Percentiles rank a stretch among this genome's conserved stretches.
phyloP scores from a whole-genome alignment of 53 echinoderm and acorn worm species.

The Stichopus horrens region DNA sequence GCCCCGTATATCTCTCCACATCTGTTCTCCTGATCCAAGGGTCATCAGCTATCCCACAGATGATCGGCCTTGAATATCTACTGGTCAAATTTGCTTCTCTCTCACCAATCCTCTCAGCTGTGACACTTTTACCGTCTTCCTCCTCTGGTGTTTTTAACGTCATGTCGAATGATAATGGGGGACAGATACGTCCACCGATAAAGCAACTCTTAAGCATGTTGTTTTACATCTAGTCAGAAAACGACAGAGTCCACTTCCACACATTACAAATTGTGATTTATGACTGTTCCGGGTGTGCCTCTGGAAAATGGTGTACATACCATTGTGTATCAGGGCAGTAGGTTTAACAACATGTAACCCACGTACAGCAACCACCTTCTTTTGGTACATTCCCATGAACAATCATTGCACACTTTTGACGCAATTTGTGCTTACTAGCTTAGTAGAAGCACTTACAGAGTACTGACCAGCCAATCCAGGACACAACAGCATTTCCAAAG shows the following conservation, averaged over 20 bases:
- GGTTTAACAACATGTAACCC: too few species aligned
- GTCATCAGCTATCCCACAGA: neutral
- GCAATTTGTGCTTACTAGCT: too few species aligned
- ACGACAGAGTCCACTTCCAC: neutral
- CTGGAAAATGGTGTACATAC: too few species aligned
- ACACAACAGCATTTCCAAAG: too few species aligned
- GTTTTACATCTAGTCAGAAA: neutral
- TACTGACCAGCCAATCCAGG: too few species aligned
- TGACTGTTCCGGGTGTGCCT: too few species aligned
- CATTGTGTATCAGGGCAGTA: too few species aligned
- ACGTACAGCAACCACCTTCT: too few species aligned
- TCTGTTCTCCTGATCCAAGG: neutral
- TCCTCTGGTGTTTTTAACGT: neutral
- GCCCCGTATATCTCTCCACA: neutral
- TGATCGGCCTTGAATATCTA: neutral
- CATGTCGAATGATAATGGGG: constrained; percentile 23
- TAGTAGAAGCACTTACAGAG: too few species aligned
- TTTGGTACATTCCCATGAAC: too few species aligned
- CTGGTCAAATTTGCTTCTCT: neutral
- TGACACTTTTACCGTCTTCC: neutral
- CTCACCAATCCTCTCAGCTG: neutral
- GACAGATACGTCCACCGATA: constrained; percentile 21
- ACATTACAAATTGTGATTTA: neutral
- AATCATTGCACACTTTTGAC: too few species aligned
- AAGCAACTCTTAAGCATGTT: constrained; percentile 25